These are phyloP conservation scores for Suncus etruscus DNA, from an alignment of 2,113 vertebrate species.

Conservation along the genomic window DNA sequence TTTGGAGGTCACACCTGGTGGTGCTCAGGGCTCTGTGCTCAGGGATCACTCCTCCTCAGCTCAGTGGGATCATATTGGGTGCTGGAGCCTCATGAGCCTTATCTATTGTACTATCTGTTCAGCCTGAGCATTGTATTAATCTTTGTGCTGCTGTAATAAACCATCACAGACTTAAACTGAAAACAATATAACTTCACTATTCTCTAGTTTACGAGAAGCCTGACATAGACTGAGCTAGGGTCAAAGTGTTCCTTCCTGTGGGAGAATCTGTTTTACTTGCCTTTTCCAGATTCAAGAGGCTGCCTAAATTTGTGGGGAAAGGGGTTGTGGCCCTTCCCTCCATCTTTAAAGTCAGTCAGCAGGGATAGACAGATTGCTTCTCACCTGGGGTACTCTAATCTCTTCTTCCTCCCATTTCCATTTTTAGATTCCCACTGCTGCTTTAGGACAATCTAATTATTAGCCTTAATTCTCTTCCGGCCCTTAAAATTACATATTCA, in stretches of 20 bases:
- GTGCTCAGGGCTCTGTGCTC: too few relatives aligned
- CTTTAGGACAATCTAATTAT: not conserved
- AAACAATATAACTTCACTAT: not conserved
- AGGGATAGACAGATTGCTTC: not conserved
- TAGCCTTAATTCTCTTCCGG: constrained; percentile 2
- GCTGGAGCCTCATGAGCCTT: too few relatives aligned
- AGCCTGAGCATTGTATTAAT: too few relatives aligned
- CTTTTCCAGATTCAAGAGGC: constrained; percentile 23
- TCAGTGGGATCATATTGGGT: too few relatives aligned
- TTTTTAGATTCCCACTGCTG: constrained; percentile 40
- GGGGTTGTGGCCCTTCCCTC: not conserved
- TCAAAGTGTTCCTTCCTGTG: constrained; percentile 14
- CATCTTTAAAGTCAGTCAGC: constrained; percentile 25
- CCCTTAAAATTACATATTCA: not conserved
- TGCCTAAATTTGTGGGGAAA: not conserved
- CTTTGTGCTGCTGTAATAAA: not conserved
- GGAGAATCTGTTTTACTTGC: not conserved
- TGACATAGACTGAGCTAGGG: not conserved
- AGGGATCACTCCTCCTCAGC: too few relatives aligned
- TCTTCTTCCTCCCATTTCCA: not conserved
- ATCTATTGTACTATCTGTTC: too few relatives aligned
- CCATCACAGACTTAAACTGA: not conserved
- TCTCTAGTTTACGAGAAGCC: constrained; percentile 13
- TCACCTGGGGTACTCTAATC: not conserved
- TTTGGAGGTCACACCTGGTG: too few relatives aligned